Percentiles rank a stretch among this genome's conserved stretches.
Conservation (phyloP, 2,888 invertebrate species). For the Drosophila aldrichi region DNA sequence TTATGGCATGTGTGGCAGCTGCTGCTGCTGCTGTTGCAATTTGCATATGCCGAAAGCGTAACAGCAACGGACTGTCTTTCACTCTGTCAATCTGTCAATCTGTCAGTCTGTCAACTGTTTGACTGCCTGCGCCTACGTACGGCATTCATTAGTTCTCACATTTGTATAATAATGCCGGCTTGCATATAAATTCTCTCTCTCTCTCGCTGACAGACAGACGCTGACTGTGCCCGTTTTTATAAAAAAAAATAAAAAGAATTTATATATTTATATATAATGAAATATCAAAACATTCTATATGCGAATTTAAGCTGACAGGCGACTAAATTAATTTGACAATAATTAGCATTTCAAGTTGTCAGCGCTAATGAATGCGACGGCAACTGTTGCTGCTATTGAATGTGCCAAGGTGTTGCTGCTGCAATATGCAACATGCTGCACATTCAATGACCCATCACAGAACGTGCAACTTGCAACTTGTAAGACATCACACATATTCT, state of each 20-base stretch:
- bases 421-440: conserved; percentile 46
- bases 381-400: conserved; percentile 45
- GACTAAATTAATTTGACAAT: conserved; percentile 85
- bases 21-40: conserved; percentile 64
- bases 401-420: conserved; percentile 19
- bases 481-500: neutral
- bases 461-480: conserved; percentile 53
- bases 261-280: conserved; percentile 1
- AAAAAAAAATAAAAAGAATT: neutral
- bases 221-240: conserved; percentile 44
- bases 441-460: conserved; percentile 70
- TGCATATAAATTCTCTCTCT: conserved; percentile 44
- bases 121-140: conserved; percentile 69
- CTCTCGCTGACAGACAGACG: conserved; percentile 41
- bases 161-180: conserved; percentile 49
- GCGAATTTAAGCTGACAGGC: conserved; percentile 75
- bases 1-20: conserved; percentile 37
- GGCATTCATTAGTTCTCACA: conserved; percentile 71
- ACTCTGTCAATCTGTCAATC: conserved; percentile 61
- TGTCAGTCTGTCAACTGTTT: conserved; percentile 62
- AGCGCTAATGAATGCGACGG: conserved; percentile 80
- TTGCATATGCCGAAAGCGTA: conserved; percentile 66
- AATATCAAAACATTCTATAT: conserved; percentile 15
- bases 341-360: conserved; percentile 85
- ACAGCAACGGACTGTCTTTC: conserved; percentile 27